These are phyloP conservation scores for Grammomys surdaster DNA, from an alignment of 2,113 vertebrate genomes.

Conservation along the genomic window DNA sequence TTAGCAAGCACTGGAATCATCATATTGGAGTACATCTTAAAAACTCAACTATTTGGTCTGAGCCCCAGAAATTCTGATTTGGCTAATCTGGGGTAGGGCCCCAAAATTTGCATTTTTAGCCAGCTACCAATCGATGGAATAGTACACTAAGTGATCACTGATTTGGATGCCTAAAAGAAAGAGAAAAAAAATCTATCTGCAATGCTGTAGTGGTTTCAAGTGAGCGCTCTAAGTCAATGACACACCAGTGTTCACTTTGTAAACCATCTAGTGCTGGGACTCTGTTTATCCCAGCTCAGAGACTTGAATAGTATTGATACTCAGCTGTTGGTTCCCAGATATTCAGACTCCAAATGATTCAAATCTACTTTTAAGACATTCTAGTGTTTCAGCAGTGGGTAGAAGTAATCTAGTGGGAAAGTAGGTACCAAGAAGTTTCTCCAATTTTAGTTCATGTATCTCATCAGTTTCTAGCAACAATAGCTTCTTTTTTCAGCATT, in stretches of 20 bases:
- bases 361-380: conserved; percentile 31
- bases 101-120: neutral
- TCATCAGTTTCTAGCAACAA: neutral
- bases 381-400: neutral
- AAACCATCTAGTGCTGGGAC: neutral
- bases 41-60: neutral
- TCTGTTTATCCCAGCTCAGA: neutral
- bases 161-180: neutral
- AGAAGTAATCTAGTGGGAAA: neutral
- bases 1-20: neutral
- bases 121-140: neutral
- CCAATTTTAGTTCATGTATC: neutral
- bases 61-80: neutral
- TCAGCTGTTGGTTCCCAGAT: neutral
- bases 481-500: neutral
- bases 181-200: neutral
- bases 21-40: neutral
- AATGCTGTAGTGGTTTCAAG: neutral
- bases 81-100: neutral
- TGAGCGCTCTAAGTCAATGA: neutral
- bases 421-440: neutral
- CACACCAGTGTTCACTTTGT: neutral
- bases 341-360: neutral
- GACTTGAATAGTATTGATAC: neutral
- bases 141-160: neutral